Evolutionary conservation across 2,888 invertebrate species (phyloP), one percentile per base, ranked within the genome.

Genomic region (Lottia scabra): DNA sequence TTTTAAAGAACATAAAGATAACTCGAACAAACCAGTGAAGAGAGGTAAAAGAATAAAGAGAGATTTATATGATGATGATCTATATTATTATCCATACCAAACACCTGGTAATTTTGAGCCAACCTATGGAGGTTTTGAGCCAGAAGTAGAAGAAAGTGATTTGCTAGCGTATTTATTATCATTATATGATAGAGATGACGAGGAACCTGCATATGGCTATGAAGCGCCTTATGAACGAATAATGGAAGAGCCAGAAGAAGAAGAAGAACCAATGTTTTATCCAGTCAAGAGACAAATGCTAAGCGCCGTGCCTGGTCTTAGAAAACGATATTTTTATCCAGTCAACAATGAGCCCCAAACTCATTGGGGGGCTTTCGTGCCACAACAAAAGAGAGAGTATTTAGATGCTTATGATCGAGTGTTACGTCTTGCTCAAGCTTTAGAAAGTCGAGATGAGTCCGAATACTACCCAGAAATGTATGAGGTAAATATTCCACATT

Each of bases 291-390:
- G 75, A 38, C 76, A 78, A 66, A 71, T 73, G 72, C 23, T 76
- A 63, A 73, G 72, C 67, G 56, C 71, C 19, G 63, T 78, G 64
- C 78, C 78, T 8, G 75, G 75, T 3, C 27, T 67, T n/a, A 72
- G 71, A 45, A 77, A 75, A 67, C 68, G 77, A 23, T 74, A 76
- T 64, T 76, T 79, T 70, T 81, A 74, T 63, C 81, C 81, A 5
- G 67, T 72, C 67, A 66, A 56, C 63, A 73, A 72, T 12, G 81
- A 79, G 63, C 78, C 78, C 0, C 68, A 74, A 44, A 74, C 75
- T 2, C 79, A 76, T 67, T 80, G 79, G 81, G 78, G 78, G 10
- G 78, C 78, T 19, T 79, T 81, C 65, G 74, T 77, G 13, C 77
- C 79, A 0, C 63, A 62, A 38, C 70, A 77, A 67, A 76, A 75